Evolutionary conservation across 2,888 invertebrate species (phyloP), one percentile per base, ranked within the genome.

Genomic region (Odontocolon sp.): DNA sequence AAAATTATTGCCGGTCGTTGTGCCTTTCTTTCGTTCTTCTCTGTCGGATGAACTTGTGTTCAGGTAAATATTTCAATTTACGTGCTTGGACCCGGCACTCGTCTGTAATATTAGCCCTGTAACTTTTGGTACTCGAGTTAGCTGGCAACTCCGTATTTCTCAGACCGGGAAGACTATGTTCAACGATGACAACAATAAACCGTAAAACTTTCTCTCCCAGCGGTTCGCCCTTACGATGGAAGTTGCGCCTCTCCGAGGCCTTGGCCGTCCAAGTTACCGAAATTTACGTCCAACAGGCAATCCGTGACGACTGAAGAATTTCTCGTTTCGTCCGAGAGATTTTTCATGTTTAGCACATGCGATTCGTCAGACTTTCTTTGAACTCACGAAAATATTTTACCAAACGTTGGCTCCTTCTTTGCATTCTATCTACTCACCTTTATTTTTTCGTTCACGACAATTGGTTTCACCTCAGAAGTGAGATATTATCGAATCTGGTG

Each of bases 201-300:
- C 78, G 71, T 83, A 83, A 82, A 83, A 83, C 83, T 83, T 83
- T 83, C 83, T 78, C 82, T 73, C 61, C 67, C 42, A 33, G 26
- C 31, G 28, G 28, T 36, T 8, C 63, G 23, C 21, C 33, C 8
- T 11, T 9, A 11, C 61, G 56, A 57, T 57, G 50, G 16, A 56
- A 50, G n/a, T n/a, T n/a, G 42, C 31, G 38, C 72, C 42, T 57
- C 50, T 33, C 59, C 54, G 50, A 23, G 26, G 16, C 28, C 28
- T 57, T 63, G 47, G 67, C 63, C 61, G 16, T 26, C 8, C 57
- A 4, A 36, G 33, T 36, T 38, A 63, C 56, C 31, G 28, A 64
- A 72, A 73, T 77, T 72, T 77, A 77, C 64, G 23, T 40, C 16
- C 26, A 2, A 45, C 23, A 28, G 31, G 1, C 61, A 8, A n/a